These are phyloP conservation scores for Altica lythri DNA, from an alignment of 2,888 invertebrate genomes.

Conservation along the genomic window DNA sequence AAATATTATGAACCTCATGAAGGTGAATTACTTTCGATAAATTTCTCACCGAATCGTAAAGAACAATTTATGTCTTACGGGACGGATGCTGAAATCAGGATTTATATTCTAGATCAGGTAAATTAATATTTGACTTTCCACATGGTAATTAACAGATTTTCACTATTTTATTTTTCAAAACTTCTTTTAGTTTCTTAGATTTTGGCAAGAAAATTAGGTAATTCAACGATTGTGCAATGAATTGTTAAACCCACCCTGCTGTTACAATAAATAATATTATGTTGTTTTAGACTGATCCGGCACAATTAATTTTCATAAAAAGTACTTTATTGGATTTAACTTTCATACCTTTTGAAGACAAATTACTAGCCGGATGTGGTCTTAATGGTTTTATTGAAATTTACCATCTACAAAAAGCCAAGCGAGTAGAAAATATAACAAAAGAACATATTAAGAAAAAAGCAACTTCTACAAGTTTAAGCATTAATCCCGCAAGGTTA, in stretches of 20 bases:
- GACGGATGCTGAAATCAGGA: slow-evolving; percentile 54
- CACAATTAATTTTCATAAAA: slow-evolving; percentile 51
- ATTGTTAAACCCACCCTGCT: no score
- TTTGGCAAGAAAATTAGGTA: no score
- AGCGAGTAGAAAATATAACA: slow-evolving; percentile 41
- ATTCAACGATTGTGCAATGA: no score
- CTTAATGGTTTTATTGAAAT: slow-evolving; percentile 49
- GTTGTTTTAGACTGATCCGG: slow-evolving; percentile 51
- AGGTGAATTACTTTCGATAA: slow-evolving; percentile 51
- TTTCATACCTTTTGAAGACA: slow-evolving; percentile 53
- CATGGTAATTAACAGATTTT: no score
- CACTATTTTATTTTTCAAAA: no score
- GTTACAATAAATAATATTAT: no score
- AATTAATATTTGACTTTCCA: background rate
- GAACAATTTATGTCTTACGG: slow-evolving; percentile 55
- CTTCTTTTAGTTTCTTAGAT: no score
- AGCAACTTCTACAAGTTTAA: slow-evolving; percentile 35
- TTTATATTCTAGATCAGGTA: slow-evolving; percentile 55
- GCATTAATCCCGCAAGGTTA: slow-evolving; percentile 41
- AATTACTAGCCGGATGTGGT: slow-evolving; percentile 52
- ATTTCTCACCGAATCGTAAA: slow-evolving; percentile 52
- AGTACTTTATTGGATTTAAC: slow-evolving; percentile 42
- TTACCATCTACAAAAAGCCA: slow-evolving; percentile 49
- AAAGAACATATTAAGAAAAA: slow-evolving; percentile 34
- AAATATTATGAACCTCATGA: slow-evolving; percentile 54